Evolutionary conservation across 2,888 invertebrate species (phyloP), one percentile per base, ranked within the genome.

Genomic region (Iphiclides podalirius): DNA sequence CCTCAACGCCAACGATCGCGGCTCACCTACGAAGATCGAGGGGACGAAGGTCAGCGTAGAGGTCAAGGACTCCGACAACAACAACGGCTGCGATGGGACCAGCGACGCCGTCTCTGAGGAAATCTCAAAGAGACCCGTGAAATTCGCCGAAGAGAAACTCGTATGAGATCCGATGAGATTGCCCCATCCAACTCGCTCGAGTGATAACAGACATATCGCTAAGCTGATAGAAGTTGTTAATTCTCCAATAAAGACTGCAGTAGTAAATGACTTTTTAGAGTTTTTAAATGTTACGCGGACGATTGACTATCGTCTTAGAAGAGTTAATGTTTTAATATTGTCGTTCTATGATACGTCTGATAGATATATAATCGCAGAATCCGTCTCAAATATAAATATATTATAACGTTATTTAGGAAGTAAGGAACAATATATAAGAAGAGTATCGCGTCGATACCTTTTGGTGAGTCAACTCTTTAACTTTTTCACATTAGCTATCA

Each of bases 91-190:
- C 7, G 74, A 67, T 56, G 54, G 55, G 2, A 70, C 70, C 52
- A 64, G 68, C 46, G 61, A 70, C 12, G 54, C 41, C 57, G n/a
- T n/a, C n/a, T n/a, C n/a, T n/a, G 62, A 67, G 46, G 76, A 79
- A 53, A 60, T 75, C 23, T 59, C 73, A 39, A 77, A 75, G 56
- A 73, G 80, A 48, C 76, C 84, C 26, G 74, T 79, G 3, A 87
- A 84, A 57, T 86, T 88, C 57, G 72, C 84, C 23, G 87, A 88
- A 70, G 88, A 88, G 59, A 88, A 88, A 51, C 83, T 88, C 61
- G 87, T 88, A 80, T 88, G 81, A 87, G 73, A 70, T 64, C n/a
- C 6, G 20, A 20, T 6, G 20, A 20, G 20, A 6, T 4, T 20
- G 20, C 20, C n/a, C n/a, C n/a, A n/a, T n/a, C n/a, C n/a, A n/a